A percentile compares a stretch with the other conserved stretches of the same genome.
phyloP scores from a whole-genome alignment of 2,113 vertebrate species.

The Sphyrna mokarran region DNA sequence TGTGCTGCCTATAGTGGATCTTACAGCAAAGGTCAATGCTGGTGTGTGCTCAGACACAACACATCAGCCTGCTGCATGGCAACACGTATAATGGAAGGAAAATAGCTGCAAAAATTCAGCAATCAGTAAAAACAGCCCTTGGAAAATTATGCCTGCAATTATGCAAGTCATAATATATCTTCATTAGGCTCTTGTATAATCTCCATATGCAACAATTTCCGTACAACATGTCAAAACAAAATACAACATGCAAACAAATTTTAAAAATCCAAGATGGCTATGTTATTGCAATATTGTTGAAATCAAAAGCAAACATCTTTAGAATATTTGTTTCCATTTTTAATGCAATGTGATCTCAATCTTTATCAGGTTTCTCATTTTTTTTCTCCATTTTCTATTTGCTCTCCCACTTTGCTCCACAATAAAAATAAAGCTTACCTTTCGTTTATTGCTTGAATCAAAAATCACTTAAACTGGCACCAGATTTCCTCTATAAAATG shows the following conservation, averaged over 20 bases:
- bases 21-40: slow-evolving; percentile 96
- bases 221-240: neutral
- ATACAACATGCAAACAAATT: neutral
- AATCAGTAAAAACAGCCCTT: slow-evolving; percentile 31
- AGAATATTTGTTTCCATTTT: neutral
- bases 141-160: neutral
- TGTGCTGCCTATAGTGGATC: slow-evolving; percentile 97
- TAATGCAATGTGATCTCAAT: neutral
- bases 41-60: slow-evolving; percentile 69
- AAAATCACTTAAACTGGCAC: slow-evolving; percentile 4
- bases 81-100: slow-evolving; percentile 41
- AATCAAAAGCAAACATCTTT: neutral
- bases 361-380: neutral
- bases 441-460: neutral
- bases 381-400: neutral
- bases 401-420: neutral
- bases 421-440: slow-evolving; percentile 9
- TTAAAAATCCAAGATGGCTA: neutral
- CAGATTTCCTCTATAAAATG: slow-evolving; percentile 1
- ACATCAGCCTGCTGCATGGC: slow-evolving; percentile 80
- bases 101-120: slow-evolving; percentile 19
- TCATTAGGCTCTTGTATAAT: neutral
- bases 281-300: neutral
- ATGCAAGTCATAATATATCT: neutral
- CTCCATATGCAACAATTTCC: neutral